Percentiles rank a stretch among this genome's conserved stretches.
Conservation (phyloP, 2,888 invertebrate genomes). For the Norana najaformis region DNA sequence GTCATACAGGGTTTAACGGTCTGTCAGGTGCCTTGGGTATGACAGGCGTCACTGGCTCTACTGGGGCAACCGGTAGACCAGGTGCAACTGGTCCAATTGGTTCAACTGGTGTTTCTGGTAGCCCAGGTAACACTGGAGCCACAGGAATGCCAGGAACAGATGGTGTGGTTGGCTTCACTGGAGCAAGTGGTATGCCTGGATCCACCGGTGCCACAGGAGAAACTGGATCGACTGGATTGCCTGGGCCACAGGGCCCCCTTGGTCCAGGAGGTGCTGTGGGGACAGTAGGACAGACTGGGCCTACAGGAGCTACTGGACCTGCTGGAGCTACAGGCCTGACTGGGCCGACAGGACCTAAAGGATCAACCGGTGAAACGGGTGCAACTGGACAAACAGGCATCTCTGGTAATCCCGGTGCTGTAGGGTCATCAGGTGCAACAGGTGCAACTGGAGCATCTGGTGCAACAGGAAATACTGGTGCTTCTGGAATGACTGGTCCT, state of each 20-base stretch:
- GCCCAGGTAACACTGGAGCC: slow-evolving; percentile 26
- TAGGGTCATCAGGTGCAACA: neutral
- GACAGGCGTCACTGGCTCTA: slow-evolving; percentile 32
- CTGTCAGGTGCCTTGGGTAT: slow-evolving; percentile 33
- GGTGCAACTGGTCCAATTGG: slow-evolving; percentile 35
- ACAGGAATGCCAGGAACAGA: neutral
- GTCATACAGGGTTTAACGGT: slow-evolving; percentile 31
- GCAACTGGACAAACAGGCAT: neutral
- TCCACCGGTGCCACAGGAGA: neutral
- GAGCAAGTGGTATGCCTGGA: neutral
- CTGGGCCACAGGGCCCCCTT: neutral
- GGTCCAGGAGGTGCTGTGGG: neutral
- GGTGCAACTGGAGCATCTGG: slow-evolving; percentile 26
- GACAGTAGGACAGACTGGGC: neutral
- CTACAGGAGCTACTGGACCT: slow-evolving; percentile 14
- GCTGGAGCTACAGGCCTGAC: slow-evolving; percentile 20
- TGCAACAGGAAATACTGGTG: slow-evolving; percentile 30
- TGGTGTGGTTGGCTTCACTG: neutral
- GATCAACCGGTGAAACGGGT: slow-evolving; percentile 32
- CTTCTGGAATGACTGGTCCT: slow-evolving; percentile 29
- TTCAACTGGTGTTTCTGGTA: slow-evolving; percentile 27
- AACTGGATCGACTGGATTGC: neutral
- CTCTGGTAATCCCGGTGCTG: neutral
- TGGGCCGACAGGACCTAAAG: slow-evolving; percentile 29
- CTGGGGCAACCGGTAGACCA: slow-evolving; percentile 36